A percentile compares a stretch with the other conserved stretches of the same genome.
Conservation (phyloP, 2,113 vertebrate species). For the Corythoichthys haematopterus region DNA sequence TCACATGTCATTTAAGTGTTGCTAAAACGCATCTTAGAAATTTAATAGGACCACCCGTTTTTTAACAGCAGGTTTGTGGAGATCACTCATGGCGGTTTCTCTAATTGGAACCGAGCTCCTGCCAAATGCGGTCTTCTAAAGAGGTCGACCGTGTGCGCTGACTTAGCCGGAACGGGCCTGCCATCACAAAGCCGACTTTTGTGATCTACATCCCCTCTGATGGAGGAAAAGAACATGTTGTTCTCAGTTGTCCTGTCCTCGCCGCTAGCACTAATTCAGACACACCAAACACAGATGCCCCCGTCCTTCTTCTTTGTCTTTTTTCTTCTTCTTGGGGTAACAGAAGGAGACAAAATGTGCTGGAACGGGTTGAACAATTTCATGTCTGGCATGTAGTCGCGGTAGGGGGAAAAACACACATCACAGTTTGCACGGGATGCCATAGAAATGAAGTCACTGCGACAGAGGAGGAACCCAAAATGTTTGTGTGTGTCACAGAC, state of each 20-base stretch:
- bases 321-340: constrained; percentile 58
- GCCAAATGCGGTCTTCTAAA: constrained; percentile 52
- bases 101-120: constrained; percentile 53
- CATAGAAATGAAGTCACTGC: constrained; percentile 12
- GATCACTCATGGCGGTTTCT: constrained; percentile 26
- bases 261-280: constrained; percentile 71
- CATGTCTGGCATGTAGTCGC: constrained; percentile 51
- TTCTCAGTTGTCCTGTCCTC: constrained; percentile 1
- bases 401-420: constrained; percentile 53
- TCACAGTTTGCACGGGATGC: constrained; percentile 36
- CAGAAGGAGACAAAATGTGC: constrained; percentile 74
- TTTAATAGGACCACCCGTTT: not conserved
- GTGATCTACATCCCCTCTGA: not conserved
- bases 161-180: constrained; percentile 47
- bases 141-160: constrained; percentile 45
- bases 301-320: constrained; percentile 42
- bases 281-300: constrained; percentile 72
- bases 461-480: constrained; percentile 5
- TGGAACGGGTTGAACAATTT: constrained; percentile 66
- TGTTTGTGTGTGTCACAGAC: constrained; percentile 17
- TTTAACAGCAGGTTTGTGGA: constrained; percentile 6
- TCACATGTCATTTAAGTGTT: not conserved
- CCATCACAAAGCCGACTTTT: constrained; percentile 38
- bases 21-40: not conserved
- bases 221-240: not conserved